Percentiles rank a stretch among this genome's conserved stretches.
These are phyloP conservation scores for Procambarus virginalis DNA, from an alignment of 1,140 invertebrate species.

Conservation along the genomic window DNA sequence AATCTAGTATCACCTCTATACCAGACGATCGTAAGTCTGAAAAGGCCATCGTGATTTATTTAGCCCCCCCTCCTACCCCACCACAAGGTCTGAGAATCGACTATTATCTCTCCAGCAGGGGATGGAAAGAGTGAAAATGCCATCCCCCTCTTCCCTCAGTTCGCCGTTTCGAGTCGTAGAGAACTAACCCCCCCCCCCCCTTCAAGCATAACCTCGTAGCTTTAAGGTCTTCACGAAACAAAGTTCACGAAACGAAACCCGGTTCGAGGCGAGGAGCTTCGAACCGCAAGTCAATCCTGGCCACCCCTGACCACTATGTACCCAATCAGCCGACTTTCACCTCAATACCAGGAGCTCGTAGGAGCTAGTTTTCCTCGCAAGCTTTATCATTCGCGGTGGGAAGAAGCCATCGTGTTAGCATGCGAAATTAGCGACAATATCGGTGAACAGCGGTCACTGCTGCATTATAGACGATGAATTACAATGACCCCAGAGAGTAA, in stretches of 20 bases:
- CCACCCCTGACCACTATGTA: not conserved
- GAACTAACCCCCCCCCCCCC: too few species aligned
- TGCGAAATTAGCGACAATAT: conserved; percentile 54
- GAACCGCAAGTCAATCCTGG: not conserved
- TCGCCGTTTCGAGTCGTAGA: too few species aligned
- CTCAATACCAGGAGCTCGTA: not conserved
- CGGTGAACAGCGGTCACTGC: conserved; percentile 17
- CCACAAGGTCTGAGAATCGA: not conserved
- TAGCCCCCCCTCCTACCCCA: not conserved
- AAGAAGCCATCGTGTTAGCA: conserved; percentile 41
- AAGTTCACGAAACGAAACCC: too few species aligned
- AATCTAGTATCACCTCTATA: not conserved
- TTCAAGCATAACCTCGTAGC: too few species aligned
- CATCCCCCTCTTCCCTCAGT: not conserved
- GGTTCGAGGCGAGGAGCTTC: too few species aligned
- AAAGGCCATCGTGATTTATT: not conserved
- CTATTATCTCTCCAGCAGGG: not conserved
- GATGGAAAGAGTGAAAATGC: not conserved
- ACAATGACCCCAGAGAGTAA: conserved; percentile 39
- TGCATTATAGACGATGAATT: conserved; percentile 38
- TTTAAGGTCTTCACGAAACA: too few species aligned
- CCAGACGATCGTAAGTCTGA: not conserved
- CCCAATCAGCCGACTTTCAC: not conserved
- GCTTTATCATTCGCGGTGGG: conserved; percentile 50
- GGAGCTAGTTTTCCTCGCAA: not conserved